Base-by-base conservation (phyloP, 1,140 invertebrate species). In the Pseudoatta argentina region DNA sequence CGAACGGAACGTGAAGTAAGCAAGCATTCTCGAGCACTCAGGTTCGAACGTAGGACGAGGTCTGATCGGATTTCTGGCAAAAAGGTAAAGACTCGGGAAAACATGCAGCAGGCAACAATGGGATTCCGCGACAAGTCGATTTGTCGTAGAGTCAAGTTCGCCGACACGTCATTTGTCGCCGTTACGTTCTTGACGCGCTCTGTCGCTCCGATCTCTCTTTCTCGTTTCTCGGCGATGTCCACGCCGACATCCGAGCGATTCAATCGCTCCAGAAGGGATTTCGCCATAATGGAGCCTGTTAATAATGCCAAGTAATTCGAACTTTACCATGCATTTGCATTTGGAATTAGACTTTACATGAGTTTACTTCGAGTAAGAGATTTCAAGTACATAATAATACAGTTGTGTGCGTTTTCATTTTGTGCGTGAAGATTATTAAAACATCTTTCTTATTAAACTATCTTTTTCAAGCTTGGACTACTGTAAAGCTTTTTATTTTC, bases 111-210 rank as follows among this genome's bases (percentile, higher is more conserved):
- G 81, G 53, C 88, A 77, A 83, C 89, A 90, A 90, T 90, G 88
- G 88, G 89, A 90, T 90, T 90, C 85, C 59, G 88, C 86, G 88
- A 87, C 89, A 90, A 90, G 89, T 90, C 88, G 89, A 90, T 90
- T 90, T 90, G 88, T 87, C 81, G 86, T 64, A 57, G 88, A 90
- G 88, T 87, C 87, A 90, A 90, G 81, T 90, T 90, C 89, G 85
- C 71, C 76, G 76, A 86, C 89, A 86, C 88, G 88, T 82, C 71
- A 81, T 86, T 86, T 86, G 77, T 44, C 57, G 83, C 57, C 24
- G 79, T 72, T 82, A 73, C 67, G 51, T 48, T 71, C 48, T 55
- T 57, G 48, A 66, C 59, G 24, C 12, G 18, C 34, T 16, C 30
- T 48, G 10, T 12, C 16, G 61, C 55, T 76, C 63, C 73, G 53